Evolutionary conservation across 2,797 vertebrate genomes (phyloP), one percentile per base, ranked within the genome.

Genomic region (Acipenser ruthenus): DNA sequence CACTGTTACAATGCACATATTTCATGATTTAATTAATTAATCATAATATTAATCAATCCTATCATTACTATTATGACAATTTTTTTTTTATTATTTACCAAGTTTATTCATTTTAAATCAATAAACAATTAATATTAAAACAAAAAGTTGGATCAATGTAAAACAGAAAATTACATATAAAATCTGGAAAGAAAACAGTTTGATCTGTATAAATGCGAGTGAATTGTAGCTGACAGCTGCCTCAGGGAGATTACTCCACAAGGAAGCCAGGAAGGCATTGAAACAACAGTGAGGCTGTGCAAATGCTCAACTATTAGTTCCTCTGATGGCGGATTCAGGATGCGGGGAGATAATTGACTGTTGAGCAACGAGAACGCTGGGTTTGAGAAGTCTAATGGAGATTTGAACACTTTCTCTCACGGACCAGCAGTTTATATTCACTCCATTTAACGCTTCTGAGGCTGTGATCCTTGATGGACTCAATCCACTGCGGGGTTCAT

Each of bases 151-250:
- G 23, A 37, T 37, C 2, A 37, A 37, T 37, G 37, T 37, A 37
- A 37, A 37, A 37, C 23, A 37, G 23, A 37, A 37, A 37, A 37
- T 37, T 37, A 37, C 2, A 37, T 37, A 23, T 2, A 37, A 37
- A 37, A 37, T 37, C 23, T 1, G 23, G 23, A 37, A 37, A 37
- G 23, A 37, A 10, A 59, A 12, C n/a, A 49, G 53, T 18, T 50
- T 13, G 23, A 66, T 11, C 53, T 59, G 8, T 59, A 50, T 18
- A 66, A 49, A 49, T 7, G 10, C 50, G 23, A 60, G 58, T 67
- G 56, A 61, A 50, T 67, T 3, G 15, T 48, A 51, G 48, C n/a
- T 60, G 65, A 67, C 64, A 65, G 64, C 15, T 53, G 63, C 63
- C 63, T 65, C 37, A 47, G 49, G 64, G 51, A 11, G 18, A n/a